Base-by-base conservation (phyloP, 2,888 invertebrate genomes). In the Myathropa florea region DNA sequence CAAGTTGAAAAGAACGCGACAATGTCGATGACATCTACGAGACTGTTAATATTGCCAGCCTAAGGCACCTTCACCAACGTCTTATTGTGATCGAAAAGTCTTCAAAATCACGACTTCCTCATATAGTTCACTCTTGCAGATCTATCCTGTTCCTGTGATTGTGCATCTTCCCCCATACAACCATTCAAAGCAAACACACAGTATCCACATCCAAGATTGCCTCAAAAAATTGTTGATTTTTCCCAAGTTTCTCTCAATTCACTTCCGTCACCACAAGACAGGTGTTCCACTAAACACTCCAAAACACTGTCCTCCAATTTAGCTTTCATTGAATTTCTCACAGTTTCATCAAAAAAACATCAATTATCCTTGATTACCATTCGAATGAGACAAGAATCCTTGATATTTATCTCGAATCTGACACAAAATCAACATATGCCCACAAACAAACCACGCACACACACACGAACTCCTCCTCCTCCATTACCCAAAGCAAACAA, bases 371-470 rank as follows among this genome's bases (percentile, higher is more conserved):
- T 73, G 73, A 78, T 63, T 68, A 64, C 67, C 70, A 78, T 70
- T 73, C 57, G 67, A 79, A 80, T 67, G 61, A 7, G 18, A 67
- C 46, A 70, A 75, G n/a, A 28, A 60, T 24, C 80, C 71, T 67
- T 81, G 21, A 70, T 57, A 70, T 57, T 33, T 70, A 64, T 46
- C 68, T 36, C 65, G 75, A 80, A 80, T 80, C 80, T 28, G 81
- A 80, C 67, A 72, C 75, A 72, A 84, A 80, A 68, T 77, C 65
- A 84, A 75, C 72, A 81, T 71, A 68, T 33, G 72, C 57, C 30
- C 63, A 68, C 33, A 39, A 39, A 1, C 18, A 68, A 12, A 67
- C 65, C n/a, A 65, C 39, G 59, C 12, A 53, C 21, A 23, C 33
- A 53, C n/a, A 24, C 23, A 36, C 14, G 9, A 24, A 63, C 36